Percentiles rank a stretch among this genome's conserved stretches.
Evolutionary conservation across 2,113 vertebrate species (phyloP).

Genomic region (Centrocercus urophasianus): DNA sequence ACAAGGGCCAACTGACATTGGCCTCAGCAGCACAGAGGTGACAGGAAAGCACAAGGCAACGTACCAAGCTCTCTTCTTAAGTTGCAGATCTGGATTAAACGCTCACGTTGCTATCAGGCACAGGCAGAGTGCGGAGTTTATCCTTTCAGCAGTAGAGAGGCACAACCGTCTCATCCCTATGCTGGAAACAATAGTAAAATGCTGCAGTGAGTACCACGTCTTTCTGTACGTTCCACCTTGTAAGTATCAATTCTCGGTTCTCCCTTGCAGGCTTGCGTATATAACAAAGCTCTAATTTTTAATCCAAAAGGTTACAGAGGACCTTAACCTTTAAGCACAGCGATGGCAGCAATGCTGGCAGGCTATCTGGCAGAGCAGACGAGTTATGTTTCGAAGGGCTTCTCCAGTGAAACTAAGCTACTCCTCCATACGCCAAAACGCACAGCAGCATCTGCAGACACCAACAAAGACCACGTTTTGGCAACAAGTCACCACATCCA

Average conservation of each 20-base stretch:
- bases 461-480: not conserved
- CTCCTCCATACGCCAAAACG: not conserved
- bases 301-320: not conserved
- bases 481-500: not conserved
- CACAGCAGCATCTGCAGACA: not conserved
- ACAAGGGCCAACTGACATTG: not conserved
- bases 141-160: not conserved
- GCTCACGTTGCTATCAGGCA: not conserved
- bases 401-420: not conserved
- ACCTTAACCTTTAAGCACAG: not conserved
- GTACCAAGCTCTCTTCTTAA: not conserved
- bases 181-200: not conserved
- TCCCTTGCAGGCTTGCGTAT: not conserved
- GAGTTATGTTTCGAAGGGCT: not conserved
- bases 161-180: not conserved
- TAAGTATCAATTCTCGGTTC: not conserved
- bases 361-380: not conserved
- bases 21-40: not conserved
- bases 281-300: not conserved
- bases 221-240: not conserved
- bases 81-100: fast-evolving
- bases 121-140: not conserved
- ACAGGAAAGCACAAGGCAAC: not conserved
- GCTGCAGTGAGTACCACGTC: not conserved
- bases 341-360: not conserved